Evolutionary conservation across 2,888 invertebrate genomes (phyloP).

Genomic region (Leptopilina drosophilae): DNA sequence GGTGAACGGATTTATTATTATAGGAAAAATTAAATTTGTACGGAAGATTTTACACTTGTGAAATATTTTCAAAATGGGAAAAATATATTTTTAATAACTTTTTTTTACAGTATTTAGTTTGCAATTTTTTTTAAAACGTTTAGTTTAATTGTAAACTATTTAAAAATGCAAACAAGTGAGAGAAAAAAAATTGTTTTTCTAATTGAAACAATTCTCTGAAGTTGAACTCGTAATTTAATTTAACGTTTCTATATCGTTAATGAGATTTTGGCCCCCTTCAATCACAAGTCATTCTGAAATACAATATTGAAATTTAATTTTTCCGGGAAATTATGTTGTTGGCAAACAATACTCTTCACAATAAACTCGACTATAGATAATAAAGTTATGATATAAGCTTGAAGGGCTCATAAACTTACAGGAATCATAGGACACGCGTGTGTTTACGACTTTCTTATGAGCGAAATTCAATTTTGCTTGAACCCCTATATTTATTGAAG

Average conservation of each 20-base stretch:
- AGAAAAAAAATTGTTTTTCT: too few relatives aligned
- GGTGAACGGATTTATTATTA: too few relatives aligned
- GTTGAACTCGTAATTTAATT: not conserved
- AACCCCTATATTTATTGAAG: slow-evolving; percentile 3
- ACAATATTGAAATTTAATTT: not conserved
- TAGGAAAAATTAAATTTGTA: too few relatives aligned
- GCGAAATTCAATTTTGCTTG: slow-evolving; percentile 6
- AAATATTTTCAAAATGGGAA: too few relatives aligned
- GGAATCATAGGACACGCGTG: slow-evolving; percentile 5
- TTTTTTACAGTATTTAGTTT: too few relatives aligned
- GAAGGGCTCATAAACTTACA: slow-evolving; percentile 13
- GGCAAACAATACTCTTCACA: not conserved
- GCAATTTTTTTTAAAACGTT: too few relatives aligned
- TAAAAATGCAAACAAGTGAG: too few relatives aligned
- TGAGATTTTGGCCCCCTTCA: not conserved
- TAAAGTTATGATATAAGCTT: not conserved
- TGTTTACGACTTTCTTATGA: slow-evolving; percentile 34
- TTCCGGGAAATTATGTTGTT: slow-evolving; percentile 1
- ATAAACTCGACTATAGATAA: not conserved
- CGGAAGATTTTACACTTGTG: too few relatives aligned
- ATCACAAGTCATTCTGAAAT: not conserved
- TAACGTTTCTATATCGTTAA: not conserved
- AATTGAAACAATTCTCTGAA: too few relatives aligned
- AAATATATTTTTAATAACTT: too few relatives aligned
- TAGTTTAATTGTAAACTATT: too few relatives aligned